A percentile compares a stretch with the other conserved stretches of the same genome.
Evolutionary conservation across 2,113 vertebrate genomes (phyloP).

Genomic region (Pantherophis guttatus): DNA sequence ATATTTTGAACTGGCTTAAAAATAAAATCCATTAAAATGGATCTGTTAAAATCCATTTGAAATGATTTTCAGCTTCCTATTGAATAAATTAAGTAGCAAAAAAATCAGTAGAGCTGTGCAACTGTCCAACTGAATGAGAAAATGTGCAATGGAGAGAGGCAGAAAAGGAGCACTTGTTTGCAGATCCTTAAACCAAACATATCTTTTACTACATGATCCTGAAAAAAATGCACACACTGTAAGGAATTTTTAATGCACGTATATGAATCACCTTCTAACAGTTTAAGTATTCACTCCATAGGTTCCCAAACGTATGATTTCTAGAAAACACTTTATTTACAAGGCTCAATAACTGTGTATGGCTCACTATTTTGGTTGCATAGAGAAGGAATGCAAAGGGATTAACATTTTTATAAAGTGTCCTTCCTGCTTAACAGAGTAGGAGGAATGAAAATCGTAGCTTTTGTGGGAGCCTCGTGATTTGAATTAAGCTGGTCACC

Average conservation of each 20-base stretch:
- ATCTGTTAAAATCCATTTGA: constrained; percentile 32
- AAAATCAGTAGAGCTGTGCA: background rate
- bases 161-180: background rate
- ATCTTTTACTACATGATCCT: background rate
- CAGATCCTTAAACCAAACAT: background rate
- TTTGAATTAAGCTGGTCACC: constrained; percentile 2
- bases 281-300: background rate
- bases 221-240: background rate
- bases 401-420: constrained; percentile 29
- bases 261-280: background rate
- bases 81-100: constrained; percentile 17
- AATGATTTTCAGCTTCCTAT: constrained; percentile 33
- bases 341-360: constrained; percentile 13
- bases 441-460: constrained; percentile 34
- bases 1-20: background rate
- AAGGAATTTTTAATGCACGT: background rate
- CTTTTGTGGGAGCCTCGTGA: constrained; percentile 5
- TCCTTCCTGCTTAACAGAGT: constrained; percentile 7
- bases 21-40: background rate
- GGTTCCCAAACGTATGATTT: constrained; percentile 16
- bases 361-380: constrained; percentile 24
- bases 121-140: background rate
- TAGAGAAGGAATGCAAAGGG: constrained; percentile 30
- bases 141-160: background rate
- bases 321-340: constrained; percentile 30